Conservation (phyloP, 2,888 invertebrate genomes). For the Dolichopus griseipennis region DNA sequence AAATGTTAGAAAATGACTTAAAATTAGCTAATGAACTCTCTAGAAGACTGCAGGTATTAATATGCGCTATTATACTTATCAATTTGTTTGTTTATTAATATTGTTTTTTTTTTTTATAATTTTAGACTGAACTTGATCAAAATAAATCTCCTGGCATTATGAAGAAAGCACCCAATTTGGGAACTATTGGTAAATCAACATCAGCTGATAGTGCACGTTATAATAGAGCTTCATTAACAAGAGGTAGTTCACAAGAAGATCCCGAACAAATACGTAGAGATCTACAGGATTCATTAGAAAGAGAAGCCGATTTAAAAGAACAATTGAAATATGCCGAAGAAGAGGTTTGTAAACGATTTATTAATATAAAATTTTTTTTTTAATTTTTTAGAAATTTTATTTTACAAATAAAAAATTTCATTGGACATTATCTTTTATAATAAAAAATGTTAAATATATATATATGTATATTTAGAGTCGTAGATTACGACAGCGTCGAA, state of each 20-base stretch:
- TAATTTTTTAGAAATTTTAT: neutral
- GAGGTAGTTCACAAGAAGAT: constrained; percentile 73
- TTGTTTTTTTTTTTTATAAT: neutral
- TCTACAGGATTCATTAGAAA: constrained; percentile 81
- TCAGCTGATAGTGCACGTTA: constrained; percentile 60
- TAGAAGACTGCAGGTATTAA: constrained; percentile 52
- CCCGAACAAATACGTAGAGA: constrained; percentile 74
- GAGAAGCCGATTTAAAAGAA: constrained; percentile 88
- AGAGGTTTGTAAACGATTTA: constrained; percentile 52
- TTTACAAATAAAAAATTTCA: too few species aligned
- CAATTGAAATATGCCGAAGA: constrained; percentile 88
- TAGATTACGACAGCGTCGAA: constrained; percentile 23
- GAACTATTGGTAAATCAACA: constrained; percentile 49
- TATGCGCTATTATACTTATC: too few species aligned
- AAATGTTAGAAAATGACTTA: constrained; percentile 78
- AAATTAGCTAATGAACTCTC: constrained; percentile 68
- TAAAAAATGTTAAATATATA: neutral
- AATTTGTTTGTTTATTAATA: constrained; percentile 10
- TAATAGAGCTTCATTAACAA: constrained; percentile 63
- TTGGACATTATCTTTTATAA: neutral
- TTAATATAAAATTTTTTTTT: constrained; percentile 19
- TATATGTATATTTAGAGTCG: constrained; percentile 18
- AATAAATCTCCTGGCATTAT: constrained; percentile 39
- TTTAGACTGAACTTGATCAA: constrained; percentile 36
- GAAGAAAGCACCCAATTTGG: constrained; percentile 52